Percentiles rank a stretch among this genome's conserved stretches.
phyloP scores from a whole-genome alignment of 2,888 invertebrate species.

The Cheiracanthium punctorium region DNA sequence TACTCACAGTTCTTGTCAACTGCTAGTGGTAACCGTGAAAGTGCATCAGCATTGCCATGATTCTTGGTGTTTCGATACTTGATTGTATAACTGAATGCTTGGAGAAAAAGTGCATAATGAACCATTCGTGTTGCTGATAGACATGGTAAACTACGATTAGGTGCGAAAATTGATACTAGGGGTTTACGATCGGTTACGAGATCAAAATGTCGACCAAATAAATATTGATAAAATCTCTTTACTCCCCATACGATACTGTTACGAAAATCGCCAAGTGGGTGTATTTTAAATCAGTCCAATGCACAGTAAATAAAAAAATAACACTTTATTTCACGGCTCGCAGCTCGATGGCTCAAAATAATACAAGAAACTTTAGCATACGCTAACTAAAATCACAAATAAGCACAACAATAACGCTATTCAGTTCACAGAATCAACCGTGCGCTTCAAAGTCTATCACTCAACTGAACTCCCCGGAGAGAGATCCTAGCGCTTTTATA shows the following conservation, averaged over 20 bases:
- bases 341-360: too few relatives aligned
- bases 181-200: slow-evolving; percentile 27
- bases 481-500: too few relatives aligned
- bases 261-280: too few relatives aligned
- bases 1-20: slow-evolving; percentile 43
- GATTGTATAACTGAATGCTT: slow-evolving; percentile 51
- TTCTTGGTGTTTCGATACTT: slow-evolving; percentile 51
- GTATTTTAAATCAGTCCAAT: too few relatives aligned
- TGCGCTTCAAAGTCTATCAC: too few relatives aligned
- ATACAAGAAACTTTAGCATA: too few relatives aligned
- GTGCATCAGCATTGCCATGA: slow-evolving; percentile 51
- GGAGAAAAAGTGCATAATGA: slow-evolving; percentile 49
- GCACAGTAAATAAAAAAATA: too few relatives aligned
- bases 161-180: slow-evolving; percentile 72
- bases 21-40: slow-evolving; percentile 51
- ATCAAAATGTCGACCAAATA: slow-evolving; percentile 73
- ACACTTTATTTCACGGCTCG: too few relatives aligned
- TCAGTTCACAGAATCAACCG: too few relatives aligned
- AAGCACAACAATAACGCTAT: too few relatives aligned
- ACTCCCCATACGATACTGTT: slow-evolving; percentile 74
- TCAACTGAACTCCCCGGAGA: too few relatives aligned
- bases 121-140: slow-evolving; percentile 55
- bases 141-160: slow-evolving; percentile 68
- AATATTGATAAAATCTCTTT: slow-evolving; percentile 74
- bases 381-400: too few relatives aligned